Conservation (phyloP, 2,113 vertebrate species). For the Cichladusa arquata region DNA sequence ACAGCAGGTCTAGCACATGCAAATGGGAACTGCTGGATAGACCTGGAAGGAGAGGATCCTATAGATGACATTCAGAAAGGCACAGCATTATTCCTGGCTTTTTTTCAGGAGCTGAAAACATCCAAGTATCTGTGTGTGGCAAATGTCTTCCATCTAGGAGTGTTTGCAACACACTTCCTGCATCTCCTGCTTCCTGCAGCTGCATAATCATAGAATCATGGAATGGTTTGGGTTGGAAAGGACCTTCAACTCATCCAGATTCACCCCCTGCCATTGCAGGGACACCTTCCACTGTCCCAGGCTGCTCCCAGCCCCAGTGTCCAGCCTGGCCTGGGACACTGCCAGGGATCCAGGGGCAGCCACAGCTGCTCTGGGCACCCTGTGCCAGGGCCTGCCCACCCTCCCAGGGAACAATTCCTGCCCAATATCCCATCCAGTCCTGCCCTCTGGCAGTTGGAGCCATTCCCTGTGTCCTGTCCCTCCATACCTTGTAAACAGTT, state of each 20-base stretch:
- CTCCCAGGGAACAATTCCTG: rapidly evolving
- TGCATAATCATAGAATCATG: not conserved
- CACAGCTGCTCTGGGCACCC: not conserved
- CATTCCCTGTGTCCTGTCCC: not conserved
- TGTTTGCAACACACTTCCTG: not conserved
- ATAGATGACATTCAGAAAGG: not conserved
- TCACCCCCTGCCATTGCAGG: not conserved
- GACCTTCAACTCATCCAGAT: not conserved
- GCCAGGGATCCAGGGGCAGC: not conserved
- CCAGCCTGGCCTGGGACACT: rapidly evolving
- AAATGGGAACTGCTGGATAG: not conserved
- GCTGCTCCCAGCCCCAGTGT: rapidly evolving
- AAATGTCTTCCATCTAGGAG: not conserved
- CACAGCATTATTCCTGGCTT: not conserved
- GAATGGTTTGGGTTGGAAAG: not conserved
- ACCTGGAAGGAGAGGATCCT: not conserved
- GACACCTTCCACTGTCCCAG: not conserved
- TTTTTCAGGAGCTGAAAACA: not conserved
- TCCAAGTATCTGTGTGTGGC: not conserved
- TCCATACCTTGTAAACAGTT: not conserved
- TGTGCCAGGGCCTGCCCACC: not conserved
- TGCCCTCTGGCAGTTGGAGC: not conserved
- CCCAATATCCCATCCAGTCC: not conserved
- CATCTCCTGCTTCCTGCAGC: not conserved
- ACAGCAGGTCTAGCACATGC: not conserved